Percentiles rank a stretch among this genome's conserved stretches.
Evolutionary conservation across 2,797 vertebrate genomes (phyloP).

Genomic region (Rhinatrema bivittatum): DNA sequence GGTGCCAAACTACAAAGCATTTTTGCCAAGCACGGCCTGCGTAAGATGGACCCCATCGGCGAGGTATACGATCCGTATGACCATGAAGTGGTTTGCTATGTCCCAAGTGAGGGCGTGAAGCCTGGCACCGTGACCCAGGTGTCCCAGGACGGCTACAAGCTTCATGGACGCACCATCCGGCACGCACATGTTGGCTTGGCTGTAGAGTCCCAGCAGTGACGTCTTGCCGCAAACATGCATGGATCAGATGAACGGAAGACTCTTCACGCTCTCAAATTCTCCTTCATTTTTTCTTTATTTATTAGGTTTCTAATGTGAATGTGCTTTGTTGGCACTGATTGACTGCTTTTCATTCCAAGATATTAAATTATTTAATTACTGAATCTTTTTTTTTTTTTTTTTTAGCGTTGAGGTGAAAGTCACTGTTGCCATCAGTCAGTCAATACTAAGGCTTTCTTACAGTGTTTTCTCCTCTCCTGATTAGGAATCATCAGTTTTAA

Average conservation of each 20-base stretch:
- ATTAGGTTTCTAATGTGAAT: too few species aligned
- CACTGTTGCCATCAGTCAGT: conserved; percentile 10
- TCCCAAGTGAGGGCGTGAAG: conserved; percentile 58
- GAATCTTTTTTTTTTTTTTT: background rate
- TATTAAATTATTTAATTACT: conserved; percentile 26
- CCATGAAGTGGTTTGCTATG: conserved; percentile 73
- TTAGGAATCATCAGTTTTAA: too few species aligned
- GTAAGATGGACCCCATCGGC: conserved; percentile 72
- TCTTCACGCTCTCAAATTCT: conserved; percentile 7
- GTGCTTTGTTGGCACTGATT: background rate
- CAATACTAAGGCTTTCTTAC: too few species aligned
- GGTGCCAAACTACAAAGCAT: conserved; percentile 66
- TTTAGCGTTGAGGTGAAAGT: background rate
- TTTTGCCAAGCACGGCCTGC: conserved; percentile 73
- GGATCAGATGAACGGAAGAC: conserved; percentile 18
- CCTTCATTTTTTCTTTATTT: conserved; percentile 25
- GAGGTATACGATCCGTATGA: conserved; percentile 70
- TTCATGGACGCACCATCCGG: conserved; percentile 75
- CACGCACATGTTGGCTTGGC: conserved; percentile 73
- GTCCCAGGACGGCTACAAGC: conserved; percentile 71
- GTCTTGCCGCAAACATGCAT: background rate
- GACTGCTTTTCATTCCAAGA: conserved; percentile 11
- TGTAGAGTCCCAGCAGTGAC: conserved; percentile 60
- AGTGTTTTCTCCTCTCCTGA: too few species aligned
- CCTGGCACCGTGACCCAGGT: conserved; percentile 67